Percentiles rank a stretch among this genome's conserved stretches.
phyloP scores from a whole-genome alignment of 2,797 vertebrate genomes.

The Pempheris klunzingeri region DNA sequence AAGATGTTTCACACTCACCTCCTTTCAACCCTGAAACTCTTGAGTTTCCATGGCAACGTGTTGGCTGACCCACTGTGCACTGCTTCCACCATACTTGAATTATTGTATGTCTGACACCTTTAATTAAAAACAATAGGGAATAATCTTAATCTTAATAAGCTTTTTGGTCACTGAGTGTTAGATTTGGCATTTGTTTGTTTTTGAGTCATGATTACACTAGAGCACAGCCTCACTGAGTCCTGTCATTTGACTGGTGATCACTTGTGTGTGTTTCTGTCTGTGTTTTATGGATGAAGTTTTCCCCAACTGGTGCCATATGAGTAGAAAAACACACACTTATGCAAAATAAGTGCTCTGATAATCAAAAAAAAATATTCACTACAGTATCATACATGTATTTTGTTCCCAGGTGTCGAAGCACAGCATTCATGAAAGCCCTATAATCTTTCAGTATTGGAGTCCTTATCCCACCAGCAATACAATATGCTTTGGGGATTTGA shows the following conservation, averaged over 20 bases:
- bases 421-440: constrained; percentile 41
- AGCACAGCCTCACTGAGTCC: constrained; percentile 16
- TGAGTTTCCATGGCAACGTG: constrained; percentile 79
- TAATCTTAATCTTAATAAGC: no score
- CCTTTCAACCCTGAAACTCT: constrained; percentile 70
- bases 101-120: constrained; percentile 71
- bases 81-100: constrained; percentile 56
- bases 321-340: constrained; percentile 17
- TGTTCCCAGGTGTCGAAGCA: constrained; percentile 44
- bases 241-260: constrained; percentile 41
- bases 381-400: constrained; percentile 31
- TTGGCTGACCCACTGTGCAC: constrained; percentile 64
- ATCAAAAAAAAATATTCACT: background rate
- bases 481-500: constrained; percentile 64
- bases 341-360: constrained; percentile 20
- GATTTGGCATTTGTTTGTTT: constrained; percentile 38
- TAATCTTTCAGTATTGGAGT: constrained; percentile 57
- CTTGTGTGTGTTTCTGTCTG: constrained; percentile 11
- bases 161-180: constrained; percentile 47
- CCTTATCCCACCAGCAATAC: constrained; percentile 49
- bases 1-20: constrained; percentile 74
- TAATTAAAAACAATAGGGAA: constrained; percentile 71
- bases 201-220: constrained; percentile 39
- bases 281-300: constrained; percentile 22
- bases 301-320: background rate